Evolutionary conservation across 2,797 vertebrate species (phyloP), one percentile per base, ranked within the genome.

Genomic region (Epinephelus awoara): DNA sequence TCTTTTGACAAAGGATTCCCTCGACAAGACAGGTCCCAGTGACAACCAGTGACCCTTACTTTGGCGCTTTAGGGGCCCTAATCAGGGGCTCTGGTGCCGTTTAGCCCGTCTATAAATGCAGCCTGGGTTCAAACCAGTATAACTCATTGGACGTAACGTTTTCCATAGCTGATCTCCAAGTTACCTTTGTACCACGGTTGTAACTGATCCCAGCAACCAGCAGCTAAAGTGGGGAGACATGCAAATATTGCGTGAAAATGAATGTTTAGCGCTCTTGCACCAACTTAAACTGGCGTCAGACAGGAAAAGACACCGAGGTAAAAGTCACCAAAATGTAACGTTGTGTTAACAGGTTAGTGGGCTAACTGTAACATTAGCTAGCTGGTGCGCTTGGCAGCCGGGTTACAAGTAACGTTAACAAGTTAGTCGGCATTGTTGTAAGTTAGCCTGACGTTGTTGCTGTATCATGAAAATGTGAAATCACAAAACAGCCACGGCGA

Each of bases 201-300:
- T 19, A 63, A 29, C 4, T 46, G 23, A 21, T n/a, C 6, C n/a
- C 25, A 29, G 29, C 10, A 18, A 72, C 27, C 56, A 52, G 38
- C 9, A 25, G n/a, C 8, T 38, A 1, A 29, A 42, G 25, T 1
- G 21, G 0, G 1, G 15, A 3, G 38, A 52, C 12, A 19, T 42
- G 8, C 18, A 3, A 18, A 59, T 14, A 12, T 3, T 7, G 0
- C 2, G 1, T 29, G 0, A 23, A n/a, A 1, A 49, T 11, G 12
- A 62, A 38, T 3, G 1, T 54, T 6, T 3, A 7, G 7, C 17
- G 0, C 2, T 15, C 4, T 12, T 11, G 8, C 6, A 40, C 17
- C 17, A 17, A 18, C 7, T 49, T 18, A 21, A 49, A 49, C 2
- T 13, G 11, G 34, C 49, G 3, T n/a, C 11, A 12, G 6, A 23